Conservation (phyloP, 2,113 vertebrate genomes). For the Menura novaehollandiae region DNA sequence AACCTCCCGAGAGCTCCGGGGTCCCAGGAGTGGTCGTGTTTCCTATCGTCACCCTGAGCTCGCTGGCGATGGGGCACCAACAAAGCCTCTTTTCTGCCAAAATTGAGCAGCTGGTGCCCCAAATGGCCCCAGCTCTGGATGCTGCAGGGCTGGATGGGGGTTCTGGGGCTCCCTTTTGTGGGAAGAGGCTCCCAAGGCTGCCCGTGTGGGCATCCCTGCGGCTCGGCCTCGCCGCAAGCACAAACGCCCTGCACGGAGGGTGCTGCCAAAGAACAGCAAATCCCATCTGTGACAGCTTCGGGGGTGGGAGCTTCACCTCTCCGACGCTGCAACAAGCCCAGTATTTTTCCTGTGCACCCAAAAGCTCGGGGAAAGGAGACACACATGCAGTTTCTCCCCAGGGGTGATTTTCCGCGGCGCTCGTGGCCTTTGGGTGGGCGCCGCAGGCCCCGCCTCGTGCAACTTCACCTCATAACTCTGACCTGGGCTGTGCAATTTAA, state of each 20-base stretch:
- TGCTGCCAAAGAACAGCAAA: accelerated
- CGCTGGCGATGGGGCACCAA: accelerated
- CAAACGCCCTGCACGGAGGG: background rate
- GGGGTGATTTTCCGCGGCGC: accelerated
- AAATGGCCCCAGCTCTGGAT: background rate
- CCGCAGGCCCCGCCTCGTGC: background rate
- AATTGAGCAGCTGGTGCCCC: background rate
- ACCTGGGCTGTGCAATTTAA: conserved; percentile 47
- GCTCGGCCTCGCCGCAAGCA: accelerated
- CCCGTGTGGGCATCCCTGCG: accelerated
- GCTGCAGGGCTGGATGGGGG: background rate
- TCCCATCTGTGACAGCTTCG: accelerated
- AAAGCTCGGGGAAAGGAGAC: background rate
- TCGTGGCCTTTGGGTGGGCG: background rate
- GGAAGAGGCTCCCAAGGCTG: accelerated
- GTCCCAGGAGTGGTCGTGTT: accelerated
- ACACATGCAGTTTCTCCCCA: accelerated
- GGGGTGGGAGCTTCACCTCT: background rate
- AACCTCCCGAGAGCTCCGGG: background rate
- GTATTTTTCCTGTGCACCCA: background rate
- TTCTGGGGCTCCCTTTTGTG: background rate
- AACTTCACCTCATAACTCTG: conserved; percentile 38
- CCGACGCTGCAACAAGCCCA: background rate
- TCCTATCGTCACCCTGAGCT: background rate
- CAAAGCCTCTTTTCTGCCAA: background rate